Base-by-base conservation (phyloP, 2,888 invertebrate genomes). In the Cacoxenus indagator region DNA sequence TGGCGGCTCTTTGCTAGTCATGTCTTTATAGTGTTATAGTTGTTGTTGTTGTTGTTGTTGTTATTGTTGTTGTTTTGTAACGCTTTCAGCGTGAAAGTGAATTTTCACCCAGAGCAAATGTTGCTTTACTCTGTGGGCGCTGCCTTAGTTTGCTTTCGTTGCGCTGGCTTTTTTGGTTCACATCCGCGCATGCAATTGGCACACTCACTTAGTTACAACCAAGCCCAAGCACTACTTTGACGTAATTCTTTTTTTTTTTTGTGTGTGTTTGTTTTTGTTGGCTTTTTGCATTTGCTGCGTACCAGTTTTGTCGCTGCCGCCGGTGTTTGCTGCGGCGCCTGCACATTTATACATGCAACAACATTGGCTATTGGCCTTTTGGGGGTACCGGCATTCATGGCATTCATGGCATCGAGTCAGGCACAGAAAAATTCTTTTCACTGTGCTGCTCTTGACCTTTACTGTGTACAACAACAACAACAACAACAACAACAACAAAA, bases 81-180 rank as follows among this genome's bases (percentile, higher is more conserved):
- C n/a, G 59, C 29, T 57, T 26, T 27, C 27, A 14, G 61, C 45
- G 45, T 62, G 61, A 62, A 62, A 62, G 61, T 62, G 61, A 62
- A 62, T 43, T 62, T 62, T 27, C 17, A 14, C 37, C 37, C 37
- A 19, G 51, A 17, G n/a, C n/a, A n/a, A n/a, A n/a, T 17, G 17
- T 51, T 51, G 51, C 51, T 51, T 5, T 51, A 17, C 48, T 51
- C 19, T 51, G 17, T 43, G 45, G 45, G 11, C 22, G 17, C 19
- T 48, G 48, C 0, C 5, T 48, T 19, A 8, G 4, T 48, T 48
- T 55, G 55, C 26, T 19, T 26, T 51, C 19, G 55, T 14, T 27
- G 8, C 61, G 17, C 8, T n/a, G n/a, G n/a, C n/a, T n/a, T 4
- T 22, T 62, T 62, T 43, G 61, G 43, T 43, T 45, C 45, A 45